Evolutionary conservation across 2,797 vertebrate species (phyloP).

Genomic region (Gymnocypris eckloni): DNA sequence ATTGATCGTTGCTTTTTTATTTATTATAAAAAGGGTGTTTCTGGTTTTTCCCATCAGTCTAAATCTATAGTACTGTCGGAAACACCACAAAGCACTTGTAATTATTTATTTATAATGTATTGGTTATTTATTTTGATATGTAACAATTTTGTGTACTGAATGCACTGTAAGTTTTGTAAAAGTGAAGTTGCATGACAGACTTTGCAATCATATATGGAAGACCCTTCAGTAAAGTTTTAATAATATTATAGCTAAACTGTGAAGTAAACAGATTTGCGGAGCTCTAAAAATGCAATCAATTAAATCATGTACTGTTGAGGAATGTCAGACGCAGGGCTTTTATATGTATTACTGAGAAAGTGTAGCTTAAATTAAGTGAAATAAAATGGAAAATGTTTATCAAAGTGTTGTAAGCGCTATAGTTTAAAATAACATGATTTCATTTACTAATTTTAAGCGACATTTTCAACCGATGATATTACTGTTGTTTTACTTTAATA

Average conservation of each 20-base stretch:
- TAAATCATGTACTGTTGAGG: neutral
- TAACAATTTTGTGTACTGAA: slow-evolving; percentile 49
- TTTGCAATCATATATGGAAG: slow-evolving; percentile 13
- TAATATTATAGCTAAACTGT: slow-evolving; percentile 48
- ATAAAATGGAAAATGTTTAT: neutral
- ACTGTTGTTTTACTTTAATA: slow-evolving; percentile 10
- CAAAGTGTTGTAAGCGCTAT: neutral
- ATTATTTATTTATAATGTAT: slow-evolving; percentile 65
- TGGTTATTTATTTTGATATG: slow-evolving; percentile 61
- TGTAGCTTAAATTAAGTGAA: slow-evolving; percentile 51
- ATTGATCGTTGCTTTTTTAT: slow-evolving; percentile 55
- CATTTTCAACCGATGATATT: neutral
- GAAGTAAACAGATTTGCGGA: slow-evolving; percentile 25
- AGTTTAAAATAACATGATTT: slow-evolving; percentile 30
- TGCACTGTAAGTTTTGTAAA: slow-evolving; percentile 38
- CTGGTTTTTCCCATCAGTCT: slow-evolving; percentile 26
- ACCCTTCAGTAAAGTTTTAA: neutral
- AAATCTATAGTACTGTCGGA: slow-evolving; percentile 26
- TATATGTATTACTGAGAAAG: slow-evolving; percentile 36
- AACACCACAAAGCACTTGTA: slow-evolving; percentile 38
- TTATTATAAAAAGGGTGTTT: slow-evolving; percentile 34
- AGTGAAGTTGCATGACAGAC: slow-evolving; percentile 18
- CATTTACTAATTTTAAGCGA: slow-evolving; percentile 41
- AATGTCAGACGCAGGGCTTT: neutral
- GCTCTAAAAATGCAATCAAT: slow-evolving; percentile 10